phyloP scores from a whole-genome alignment of 2,888 invertebrate species.

The Drosophila trichaetosa region DNA sequence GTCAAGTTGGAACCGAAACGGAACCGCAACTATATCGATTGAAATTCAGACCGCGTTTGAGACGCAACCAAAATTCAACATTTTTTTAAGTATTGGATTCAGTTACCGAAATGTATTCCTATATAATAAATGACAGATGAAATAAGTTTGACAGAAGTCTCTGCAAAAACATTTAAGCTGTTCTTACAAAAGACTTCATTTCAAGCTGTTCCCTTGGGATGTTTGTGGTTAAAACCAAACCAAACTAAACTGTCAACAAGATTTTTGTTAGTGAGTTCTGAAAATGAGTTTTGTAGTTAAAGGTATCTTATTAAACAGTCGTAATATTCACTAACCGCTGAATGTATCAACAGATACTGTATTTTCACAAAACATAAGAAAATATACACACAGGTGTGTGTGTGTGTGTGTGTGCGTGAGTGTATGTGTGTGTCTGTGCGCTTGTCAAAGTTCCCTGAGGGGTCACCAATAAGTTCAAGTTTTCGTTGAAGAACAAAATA shows the following conservation, averaged over 20 bases:
- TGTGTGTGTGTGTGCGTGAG: background rate
- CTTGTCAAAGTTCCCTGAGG: constrained; percentile 34
- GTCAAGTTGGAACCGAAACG: background rate
- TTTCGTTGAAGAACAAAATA: constrained; percentile 9
- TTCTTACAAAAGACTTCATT: background rate
- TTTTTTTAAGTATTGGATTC: background rate
- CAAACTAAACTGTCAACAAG: background rate
- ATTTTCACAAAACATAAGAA: background rate
- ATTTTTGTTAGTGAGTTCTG: background rate
- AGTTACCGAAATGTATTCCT: background rate
- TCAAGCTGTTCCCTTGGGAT: background rate
- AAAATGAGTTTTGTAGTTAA: background rate
- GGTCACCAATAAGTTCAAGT: constrained; percentile 16
- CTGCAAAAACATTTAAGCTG: background rate
- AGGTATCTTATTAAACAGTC: background rate
- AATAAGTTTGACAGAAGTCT: background rate
- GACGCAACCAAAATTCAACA: background rate
- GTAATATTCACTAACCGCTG: background rate
- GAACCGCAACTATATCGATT: background rate
- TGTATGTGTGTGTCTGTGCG: constrained; percentile 4
- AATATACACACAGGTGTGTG: background rate
- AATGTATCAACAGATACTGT: constrained; percentile 16
- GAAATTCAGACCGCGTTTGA: background rate
- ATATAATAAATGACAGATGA: background rate
- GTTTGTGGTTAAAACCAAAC: background rate